These are phyloP conservation scores for Euphydryas editha DNA, from an alignment of 2,888 invertebrate genomes.

Conservation along the genomic window DNA sequence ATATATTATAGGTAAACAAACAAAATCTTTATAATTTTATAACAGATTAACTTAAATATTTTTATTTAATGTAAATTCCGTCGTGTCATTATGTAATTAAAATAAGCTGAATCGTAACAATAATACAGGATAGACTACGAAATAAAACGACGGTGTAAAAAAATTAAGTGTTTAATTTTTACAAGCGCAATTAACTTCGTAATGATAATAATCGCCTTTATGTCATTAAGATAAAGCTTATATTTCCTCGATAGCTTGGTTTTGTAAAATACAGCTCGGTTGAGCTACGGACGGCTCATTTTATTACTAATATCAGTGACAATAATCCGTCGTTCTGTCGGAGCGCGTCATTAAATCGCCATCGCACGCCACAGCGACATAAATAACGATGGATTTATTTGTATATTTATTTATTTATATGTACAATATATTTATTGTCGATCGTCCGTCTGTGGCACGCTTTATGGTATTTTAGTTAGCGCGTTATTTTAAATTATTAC, in stretches of 20 bases:
- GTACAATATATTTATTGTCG: constrained; percentile 48
- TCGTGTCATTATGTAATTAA: constrained; percentile 4
- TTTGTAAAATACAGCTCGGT: constrained; percentile 32
- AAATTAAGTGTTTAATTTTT: constrained; percentile 38
- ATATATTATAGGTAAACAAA: background rate
- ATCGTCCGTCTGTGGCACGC: constrained; percentile 46
- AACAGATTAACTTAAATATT: background rate
- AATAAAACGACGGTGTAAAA: constrained; percentile 37
- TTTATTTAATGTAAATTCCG: background rate
- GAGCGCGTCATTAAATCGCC: constrained; percentile 67
- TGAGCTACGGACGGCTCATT: constrained; percentile 22
- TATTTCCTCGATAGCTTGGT: constrained; percentile 6
- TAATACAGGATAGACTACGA: constrained; percentile 4
- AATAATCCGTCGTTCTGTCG: constrained; percentile 60
- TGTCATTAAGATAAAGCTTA: background rate
- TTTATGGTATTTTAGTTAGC: constrained; percentile 44
- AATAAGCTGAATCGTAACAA: constrained; percentile 5
- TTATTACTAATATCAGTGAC: constrained; percentile 50
- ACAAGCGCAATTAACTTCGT: constrained; percentile 29
- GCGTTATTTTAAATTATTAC: constrained; percentile 29
- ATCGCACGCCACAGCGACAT: constrained; percentile 61
- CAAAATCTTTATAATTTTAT: background rate
- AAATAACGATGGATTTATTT: constrained; percentile 69
- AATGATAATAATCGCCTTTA: constrained; percentile 8
- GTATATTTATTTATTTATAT: constrained; percentile 67